Evolutionary conservation across 2,797 vertebrate species (phyloP).

Genomic region (Emys orbicularis): DNA sequence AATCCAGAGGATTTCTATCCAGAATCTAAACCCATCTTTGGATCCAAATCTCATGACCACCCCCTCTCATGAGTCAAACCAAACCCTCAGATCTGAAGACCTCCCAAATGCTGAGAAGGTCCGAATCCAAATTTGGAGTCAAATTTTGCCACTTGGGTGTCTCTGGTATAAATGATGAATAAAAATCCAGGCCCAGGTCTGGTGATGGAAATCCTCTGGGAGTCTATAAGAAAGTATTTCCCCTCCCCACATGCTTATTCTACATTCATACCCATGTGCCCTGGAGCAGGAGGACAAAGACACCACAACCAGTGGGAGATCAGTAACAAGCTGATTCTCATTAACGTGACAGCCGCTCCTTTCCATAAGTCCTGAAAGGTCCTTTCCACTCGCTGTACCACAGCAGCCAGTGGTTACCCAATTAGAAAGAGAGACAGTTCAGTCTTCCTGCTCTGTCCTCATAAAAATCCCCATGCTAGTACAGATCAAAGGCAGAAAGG

Average conservation of each 20-base stretch:
- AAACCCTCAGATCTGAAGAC: background rate
- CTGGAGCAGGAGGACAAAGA: background rate
- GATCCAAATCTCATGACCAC: background rate
- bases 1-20: background rate
- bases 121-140: background rate
- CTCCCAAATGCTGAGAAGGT: background rate
- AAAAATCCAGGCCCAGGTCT: background rate
- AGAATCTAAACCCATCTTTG: background rate
- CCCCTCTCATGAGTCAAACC: background rate
- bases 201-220: background rate
- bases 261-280: background rate
- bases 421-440: fast-evolving
- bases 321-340: background rate
- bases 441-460: background rate
- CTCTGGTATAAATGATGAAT: background rate
- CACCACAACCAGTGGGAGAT: background rate
- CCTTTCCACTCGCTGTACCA: background rate
- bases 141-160: background rate
- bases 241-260: background rate
- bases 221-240: background rate
- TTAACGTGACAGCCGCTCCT: background rate
- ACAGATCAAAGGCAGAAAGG: background rate
- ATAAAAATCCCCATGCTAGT: fast-evolving
- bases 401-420: fast-evolving
- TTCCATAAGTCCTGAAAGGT: background rate